These are phyloP conservation scores for Apotomis betuletana DNA, from an alignment of 2,888 invertebrate species.

Conservation along the genomic window DNA sequence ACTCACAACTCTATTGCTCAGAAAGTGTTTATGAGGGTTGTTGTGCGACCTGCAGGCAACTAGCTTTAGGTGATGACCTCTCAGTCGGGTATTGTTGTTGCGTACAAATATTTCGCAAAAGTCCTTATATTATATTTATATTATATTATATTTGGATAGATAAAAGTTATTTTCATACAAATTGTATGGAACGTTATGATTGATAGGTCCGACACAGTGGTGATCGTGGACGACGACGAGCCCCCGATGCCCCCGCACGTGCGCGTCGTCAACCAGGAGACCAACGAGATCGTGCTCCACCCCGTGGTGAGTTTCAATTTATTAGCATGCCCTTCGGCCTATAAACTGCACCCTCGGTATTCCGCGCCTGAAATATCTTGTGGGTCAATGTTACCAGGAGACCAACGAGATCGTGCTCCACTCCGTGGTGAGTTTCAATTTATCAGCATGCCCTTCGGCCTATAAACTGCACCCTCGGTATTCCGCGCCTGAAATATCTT, in stretches of 20 bases:
- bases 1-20: too few relatives aligned
- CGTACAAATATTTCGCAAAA: too few relatives aligned
- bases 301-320: constrained; percentile 8
- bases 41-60: too few relatives aligned
- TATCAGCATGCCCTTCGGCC: not conserved
- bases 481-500: too few relatives aligned
- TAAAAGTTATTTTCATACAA: too few relatives aligned
- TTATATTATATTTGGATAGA: too few relatives aligned
- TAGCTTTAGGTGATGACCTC: too few relatives aligned
- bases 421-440: constrained; percentile 6
- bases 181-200: not conserved
- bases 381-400: too few relatives aligned
- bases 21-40: too few relatives aligned
- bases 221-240: not conserved
- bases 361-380: too few relatives aligned
- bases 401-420: constrained; percentile 1
- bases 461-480: not conserved
- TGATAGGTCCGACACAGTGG: not conserved
- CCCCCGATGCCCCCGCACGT: not conserved
- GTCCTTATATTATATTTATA: too few relatives aligned
- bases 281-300: not conserved
- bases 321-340: not conserved
- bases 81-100: too few relatives aligned
- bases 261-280: not conserved
- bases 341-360: not conserved